Evolutionary conservation across 2,888 invertebrate genomes (phyloP).

Genomic region (Mechanitis mazaeus): DNA sequence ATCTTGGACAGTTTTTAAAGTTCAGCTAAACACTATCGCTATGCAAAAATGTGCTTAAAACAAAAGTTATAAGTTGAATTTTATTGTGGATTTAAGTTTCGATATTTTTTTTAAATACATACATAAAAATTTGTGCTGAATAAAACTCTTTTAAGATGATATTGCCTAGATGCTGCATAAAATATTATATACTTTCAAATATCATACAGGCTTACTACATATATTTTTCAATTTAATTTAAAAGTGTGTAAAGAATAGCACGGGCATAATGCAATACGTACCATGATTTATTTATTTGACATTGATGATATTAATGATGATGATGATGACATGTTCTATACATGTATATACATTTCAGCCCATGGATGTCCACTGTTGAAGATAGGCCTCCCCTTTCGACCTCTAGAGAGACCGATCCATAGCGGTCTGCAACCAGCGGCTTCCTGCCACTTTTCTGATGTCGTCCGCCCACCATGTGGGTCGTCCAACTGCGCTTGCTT

Average conservation of each 20-base stretch:
- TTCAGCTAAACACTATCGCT: too few species aligned
- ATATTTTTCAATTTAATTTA: slow-evolving; percentile 27
- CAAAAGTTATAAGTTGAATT: too few species aligned
- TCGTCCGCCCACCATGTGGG: too few species aligned
- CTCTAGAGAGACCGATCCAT: too few species aligned
- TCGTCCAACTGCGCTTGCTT: too few species aligned
- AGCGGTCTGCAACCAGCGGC: too few species aligned
- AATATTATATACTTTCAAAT: background rate
- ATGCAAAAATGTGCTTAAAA: background rate
- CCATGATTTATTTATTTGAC: background rate
- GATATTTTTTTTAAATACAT: slow-evolving; percentile 1
- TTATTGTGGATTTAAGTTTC: too few species aligned
- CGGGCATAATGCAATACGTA: background rate
- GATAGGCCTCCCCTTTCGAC: too few species aligned
- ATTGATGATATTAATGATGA: too few species aligned
- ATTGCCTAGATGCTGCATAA: background rate
- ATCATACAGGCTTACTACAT: slow-evolving; percentile 10
- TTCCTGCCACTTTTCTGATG: too few species aligned
- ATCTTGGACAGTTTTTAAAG: background rate
- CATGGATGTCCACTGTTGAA: too few species aligned
- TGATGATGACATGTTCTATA: background rate
- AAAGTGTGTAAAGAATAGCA: slow-evolving; percentile 18
- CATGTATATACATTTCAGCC: too few species aligned
- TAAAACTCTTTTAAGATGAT: background rate
- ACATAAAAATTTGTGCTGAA: background rate